Conservation (phyloP, 37 sponge, comb jelly and placozoan genomes). For the Corticium candelabrum region DNA sequence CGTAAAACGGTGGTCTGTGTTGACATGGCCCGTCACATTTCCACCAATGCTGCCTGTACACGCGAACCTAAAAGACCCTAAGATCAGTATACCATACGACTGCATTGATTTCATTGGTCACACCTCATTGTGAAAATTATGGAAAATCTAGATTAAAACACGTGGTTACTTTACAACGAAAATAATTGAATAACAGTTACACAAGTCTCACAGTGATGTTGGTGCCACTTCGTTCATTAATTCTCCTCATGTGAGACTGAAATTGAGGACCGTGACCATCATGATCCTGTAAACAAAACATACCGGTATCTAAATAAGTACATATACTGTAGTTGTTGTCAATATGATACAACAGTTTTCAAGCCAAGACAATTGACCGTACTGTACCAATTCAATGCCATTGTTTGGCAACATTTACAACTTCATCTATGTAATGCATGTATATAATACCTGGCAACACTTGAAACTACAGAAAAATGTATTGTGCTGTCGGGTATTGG, state of each 20-base stretch:
- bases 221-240: conserved; percentile 67
- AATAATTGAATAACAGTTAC: neutral
- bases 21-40: conserved; percentile 86
- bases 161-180: neutral
- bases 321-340: neutral
- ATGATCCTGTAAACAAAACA: conserved; percentile 49
- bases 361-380: too few relatives aligned
- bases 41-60: conserved; percentile 94
- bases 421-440: too few relatives aligned
- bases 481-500: too few relatives aligned
- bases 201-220: conserved; percentile 76
- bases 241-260: conserved; percentile 77
- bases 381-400: too few relatives aligned
- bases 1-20: conserved; percentile 69
- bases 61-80: conserved; percentile 43
- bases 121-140: conserved; percentile 93
- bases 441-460: too few relatives aligned
- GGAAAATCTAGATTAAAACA: conserved; percentile 54
- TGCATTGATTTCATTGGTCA: neutral
- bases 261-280: conserved; percentile 94
- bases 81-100: too few relatives aligned
- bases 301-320: neutral
- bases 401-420: too few relatives aligned
- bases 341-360: too few relatives aligned
- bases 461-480: too few relatives aligned